Evolutionary conservation across 2,797 vertebrate species (phyloP).

Genomic region (Fratercula arctica): DNA sequence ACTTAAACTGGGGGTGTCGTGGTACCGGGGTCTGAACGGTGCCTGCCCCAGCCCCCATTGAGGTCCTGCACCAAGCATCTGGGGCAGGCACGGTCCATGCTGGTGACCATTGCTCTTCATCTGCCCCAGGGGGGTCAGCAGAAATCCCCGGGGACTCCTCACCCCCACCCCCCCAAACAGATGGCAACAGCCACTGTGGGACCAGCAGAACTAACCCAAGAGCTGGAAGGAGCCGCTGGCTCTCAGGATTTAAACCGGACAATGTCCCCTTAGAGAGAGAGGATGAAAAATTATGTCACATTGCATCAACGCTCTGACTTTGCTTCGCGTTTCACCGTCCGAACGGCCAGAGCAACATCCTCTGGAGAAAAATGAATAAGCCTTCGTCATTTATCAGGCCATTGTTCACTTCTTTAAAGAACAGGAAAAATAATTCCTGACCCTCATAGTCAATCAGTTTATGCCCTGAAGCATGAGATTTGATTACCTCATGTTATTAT

Average conservation of each 20-base stretch:
- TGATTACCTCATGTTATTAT: slow-evolving; percentile 40
- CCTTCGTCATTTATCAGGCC: background rate
- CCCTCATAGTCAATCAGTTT: slow-evolving; percentile 19
- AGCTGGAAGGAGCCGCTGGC: background rate
- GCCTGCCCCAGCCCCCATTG: background rate
- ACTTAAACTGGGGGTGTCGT: fast-evolving
- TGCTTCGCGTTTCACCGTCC: fast-evolving
- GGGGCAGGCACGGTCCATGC: fast-evolving
- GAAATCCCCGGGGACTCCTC: background rate
- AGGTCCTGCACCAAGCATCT: fast-evolving
- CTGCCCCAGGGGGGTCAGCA: background rate
- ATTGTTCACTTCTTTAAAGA: background rate
- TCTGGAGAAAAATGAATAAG: background rate
- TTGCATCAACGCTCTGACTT: fast-evolving
- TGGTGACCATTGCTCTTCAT: background rate
- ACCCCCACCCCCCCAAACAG: no score
- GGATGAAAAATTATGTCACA: background rate
- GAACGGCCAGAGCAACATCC: fast-evolving
- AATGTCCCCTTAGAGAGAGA: fast-evolving
- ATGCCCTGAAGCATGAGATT: slow-evolving; percentile 40
- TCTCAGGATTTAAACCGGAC: fast-evolving
- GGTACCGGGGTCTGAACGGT: fast-evolving
- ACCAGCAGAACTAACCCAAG: background rate
- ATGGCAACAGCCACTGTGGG: fast-evolving
- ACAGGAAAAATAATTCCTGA: background rate